phyloP scores from a whole-genome alignment of 2,888 invertebrate genomes.

The Lithophane socia region DNA sequence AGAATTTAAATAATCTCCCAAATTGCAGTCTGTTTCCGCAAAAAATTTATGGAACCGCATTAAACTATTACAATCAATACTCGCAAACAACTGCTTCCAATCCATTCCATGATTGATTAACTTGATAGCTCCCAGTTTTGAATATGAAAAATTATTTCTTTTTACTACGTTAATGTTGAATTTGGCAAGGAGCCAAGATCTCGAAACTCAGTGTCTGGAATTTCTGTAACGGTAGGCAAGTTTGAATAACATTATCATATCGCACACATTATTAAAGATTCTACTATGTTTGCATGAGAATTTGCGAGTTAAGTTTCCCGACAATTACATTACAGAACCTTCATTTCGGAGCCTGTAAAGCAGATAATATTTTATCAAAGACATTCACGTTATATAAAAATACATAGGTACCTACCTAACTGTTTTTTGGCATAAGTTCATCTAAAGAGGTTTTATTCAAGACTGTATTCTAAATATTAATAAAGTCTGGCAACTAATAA shows the following conservation, averaged over 20 bases:
- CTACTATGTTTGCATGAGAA: slow-evolving; percentile 31
- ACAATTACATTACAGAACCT: slow-evolving; percentile 13
- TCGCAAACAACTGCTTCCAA: slow-evolving; percentile 18
- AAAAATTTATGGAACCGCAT: slow-evolving; percentile 22
- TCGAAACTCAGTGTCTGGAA: slow-evolving; percentile 34
- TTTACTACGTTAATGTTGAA: slow-evolving; percentile 20
- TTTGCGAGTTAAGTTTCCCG: slow-evolving; percentile 39
- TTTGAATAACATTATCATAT: slow-evolving; percentile 57
- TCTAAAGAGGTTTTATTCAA: slow-evolving; percentile 19
- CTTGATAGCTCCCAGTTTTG: slow-evolving; percentile 22
- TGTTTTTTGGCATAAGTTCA: not conserved
- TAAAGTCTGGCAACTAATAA: slow-evolving; percentile 35
- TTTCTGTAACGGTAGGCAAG: slow-evolving; percentile 32
- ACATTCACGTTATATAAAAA: not conserved
- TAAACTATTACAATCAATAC: slow-evolving; percentile 38
- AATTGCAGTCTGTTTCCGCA: slow-evolving; percentile 5
- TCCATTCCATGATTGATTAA: slow-evolving; percentile 41
- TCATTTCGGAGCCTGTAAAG: not conserved
- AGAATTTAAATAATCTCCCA: not conserved
- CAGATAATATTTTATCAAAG: slow-evolving; percentile 6
- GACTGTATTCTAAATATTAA: slow-evolving; percentile 10
- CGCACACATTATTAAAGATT: slow-evolving; percentile 47
- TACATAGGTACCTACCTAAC: not conserved
- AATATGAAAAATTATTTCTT: slow-evolving; percentile 42
- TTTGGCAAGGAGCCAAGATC: slow-evolving; percentile 53